Evolutionary conservation across 2,113 vertebrate species (phyloP).

Genomic region (Notechis scutatus): DNA sequence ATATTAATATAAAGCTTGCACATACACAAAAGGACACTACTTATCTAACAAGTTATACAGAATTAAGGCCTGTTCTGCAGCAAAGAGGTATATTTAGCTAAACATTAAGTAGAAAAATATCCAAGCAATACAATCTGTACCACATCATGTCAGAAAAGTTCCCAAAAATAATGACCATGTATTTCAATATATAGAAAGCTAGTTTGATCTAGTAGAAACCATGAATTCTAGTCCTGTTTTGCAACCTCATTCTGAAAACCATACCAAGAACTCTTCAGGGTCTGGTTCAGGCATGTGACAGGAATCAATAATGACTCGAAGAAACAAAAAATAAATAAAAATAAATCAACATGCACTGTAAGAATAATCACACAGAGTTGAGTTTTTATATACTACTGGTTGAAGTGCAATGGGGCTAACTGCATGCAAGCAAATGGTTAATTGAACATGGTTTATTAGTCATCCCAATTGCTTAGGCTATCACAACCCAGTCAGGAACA

Average conservation of each 20-base stretch:
- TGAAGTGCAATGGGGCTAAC: neutral
- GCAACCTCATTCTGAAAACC: neutral
- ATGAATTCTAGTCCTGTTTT: neutral
- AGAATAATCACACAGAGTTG: neutral
- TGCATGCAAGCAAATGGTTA: neutral
- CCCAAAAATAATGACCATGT: neutral
- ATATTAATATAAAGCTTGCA: neutral
- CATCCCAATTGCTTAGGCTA: neutral
- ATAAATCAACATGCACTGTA: neutral
- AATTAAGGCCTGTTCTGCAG: neutral
- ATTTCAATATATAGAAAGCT: neutral
- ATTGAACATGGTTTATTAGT: neutral
- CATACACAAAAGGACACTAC: neutral
- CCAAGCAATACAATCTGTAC: neutral
- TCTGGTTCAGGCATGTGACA: neutral
- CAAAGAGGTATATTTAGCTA: neutral
- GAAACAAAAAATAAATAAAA: neutral
- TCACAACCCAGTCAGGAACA: neutral
- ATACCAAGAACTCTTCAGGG: neutral
- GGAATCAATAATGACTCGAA: neutral
- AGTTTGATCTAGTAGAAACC: neutral
- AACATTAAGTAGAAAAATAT: neutral
- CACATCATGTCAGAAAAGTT: neutral
- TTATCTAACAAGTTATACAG: neutral
- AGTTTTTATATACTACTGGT: neutral